Percentiles rank a stretch among this genome's conserved stretches.
These are phyloP conservation scores for Crocidura indochinensis DNA, from an alignment of 2,797 vertebrate species.

Conservation along the genomic window DNA sequence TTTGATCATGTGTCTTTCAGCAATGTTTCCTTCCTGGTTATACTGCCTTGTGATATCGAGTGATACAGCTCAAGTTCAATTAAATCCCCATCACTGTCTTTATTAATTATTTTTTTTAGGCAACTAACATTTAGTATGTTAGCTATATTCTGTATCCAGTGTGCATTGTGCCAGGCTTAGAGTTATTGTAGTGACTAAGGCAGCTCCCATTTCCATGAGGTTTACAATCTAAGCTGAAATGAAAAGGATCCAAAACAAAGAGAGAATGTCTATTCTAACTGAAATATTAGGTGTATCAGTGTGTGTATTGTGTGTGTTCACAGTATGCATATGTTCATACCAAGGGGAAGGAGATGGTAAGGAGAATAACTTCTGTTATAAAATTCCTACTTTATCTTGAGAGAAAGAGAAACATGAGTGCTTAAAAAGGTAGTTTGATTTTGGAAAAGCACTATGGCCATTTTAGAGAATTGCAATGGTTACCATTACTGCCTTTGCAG, in stretches of 20 bases:
- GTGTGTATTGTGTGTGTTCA: not conserved
- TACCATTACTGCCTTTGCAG: not conserved
- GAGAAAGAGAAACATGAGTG: not conserved
- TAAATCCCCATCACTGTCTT: not conserved
- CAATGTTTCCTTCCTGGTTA: not conserved
- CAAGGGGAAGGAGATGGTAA: not conserved
- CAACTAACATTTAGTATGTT: not conserved
- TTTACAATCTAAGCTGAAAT: not conserved
- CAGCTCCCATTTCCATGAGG: not conserved
- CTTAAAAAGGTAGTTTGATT: conserved; percentile 40
- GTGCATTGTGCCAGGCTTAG: not conserved
- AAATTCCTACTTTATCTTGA: not conserved
- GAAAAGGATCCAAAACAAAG: conserved; percentile 2
- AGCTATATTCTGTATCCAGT: too few species aligned
- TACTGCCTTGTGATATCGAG: not conserved
- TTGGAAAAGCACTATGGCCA: not conserved
- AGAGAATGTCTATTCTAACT: not conserved
- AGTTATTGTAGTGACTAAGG: not conserved
- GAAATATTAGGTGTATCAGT: not conserved
- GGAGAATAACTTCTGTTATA: not conserved
- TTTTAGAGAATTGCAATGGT: not conserved
- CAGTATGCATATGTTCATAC: too few species aligned
- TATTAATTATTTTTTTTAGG: not conserved
- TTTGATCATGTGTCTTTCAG: not conserved
- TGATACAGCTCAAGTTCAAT: not conserved